A percentile compares a stretch with the other conserved stretches of the same genome.
Evolutionary conservation across 2,113 vertebrate genomes (phyloP).

Genomic region (Sturnira hondurensis): DNA sequence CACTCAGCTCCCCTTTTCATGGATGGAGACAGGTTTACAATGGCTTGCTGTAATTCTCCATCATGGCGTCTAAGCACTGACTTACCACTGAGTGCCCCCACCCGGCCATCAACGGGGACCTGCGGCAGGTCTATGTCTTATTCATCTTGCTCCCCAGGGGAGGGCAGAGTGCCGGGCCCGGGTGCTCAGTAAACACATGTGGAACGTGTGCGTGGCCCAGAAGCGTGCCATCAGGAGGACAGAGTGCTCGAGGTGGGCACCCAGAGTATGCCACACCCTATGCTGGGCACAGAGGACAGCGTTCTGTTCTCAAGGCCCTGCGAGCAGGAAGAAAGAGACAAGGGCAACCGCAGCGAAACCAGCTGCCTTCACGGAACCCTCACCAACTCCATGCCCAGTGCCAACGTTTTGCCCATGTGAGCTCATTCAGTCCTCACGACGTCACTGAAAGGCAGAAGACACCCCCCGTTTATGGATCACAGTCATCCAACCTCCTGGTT

Average conservation of each 20-base stretch:
- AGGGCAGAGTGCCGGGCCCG: not conserved
- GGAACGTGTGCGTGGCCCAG: not conserved
- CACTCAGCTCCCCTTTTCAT: not conserved
- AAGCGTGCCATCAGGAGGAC: not conserved
- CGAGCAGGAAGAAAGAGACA: not conserved
- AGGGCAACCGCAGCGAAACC: too few relatives aligned
- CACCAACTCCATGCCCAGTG: not conserved
- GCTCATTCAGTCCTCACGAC: not conserved
- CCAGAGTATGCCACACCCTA: not conserved
- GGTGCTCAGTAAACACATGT: fast-evolving
- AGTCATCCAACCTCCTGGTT: not conserved
- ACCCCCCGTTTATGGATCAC: not conserved
- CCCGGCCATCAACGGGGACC: not conserved
- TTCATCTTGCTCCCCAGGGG: not conserved
- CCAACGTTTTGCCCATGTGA: not conserved
- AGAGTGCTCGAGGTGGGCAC: not conserved
- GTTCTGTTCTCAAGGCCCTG: not conserved
- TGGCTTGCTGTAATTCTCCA: not conserved
- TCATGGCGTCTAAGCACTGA: fast-evolving
- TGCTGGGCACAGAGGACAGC: not conserved
- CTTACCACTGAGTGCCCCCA: not conserved
- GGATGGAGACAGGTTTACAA: not conserved
- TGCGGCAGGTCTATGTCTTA: not conserved
- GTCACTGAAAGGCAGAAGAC: not conserved
- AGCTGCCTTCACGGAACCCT: not conserved